Evolutionary conservation across 2,888 invertebrate species (phyloP), one percentile per base, ranked within the genome.

Genomic region (Perizoma affinitatum): DNA sequence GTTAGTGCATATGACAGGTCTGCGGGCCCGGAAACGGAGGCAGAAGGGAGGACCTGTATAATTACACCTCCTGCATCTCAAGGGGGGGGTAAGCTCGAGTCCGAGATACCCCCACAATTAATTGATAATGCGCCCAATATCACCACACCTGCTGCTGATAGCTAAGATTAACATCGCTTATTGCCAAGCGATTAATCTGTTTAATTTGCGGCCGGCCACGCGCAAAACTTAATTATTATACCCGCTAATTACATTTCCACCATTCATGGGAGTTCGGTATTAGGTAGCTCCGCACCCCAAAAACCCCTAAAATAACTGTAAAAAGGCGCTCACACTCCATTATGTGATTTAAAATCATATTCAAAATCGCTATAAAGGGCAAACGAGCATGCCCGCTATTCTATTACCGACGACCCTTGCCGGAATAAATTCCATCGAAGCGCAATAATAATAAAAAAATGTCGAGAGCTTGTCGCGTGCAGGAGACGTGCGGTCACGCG

Each of bases 371-470:
- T 76, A 79, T 75, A 78, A 78, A 76, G 77, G 78, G 76, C 80
- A 83, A 88, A 84, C 85, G 81, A 86, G 85, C 86, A 84, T 84
- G 82, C 76, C 79, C 82, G 82, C 83, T 84, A 84, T 87, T 87
- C 85, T 82, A 83, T 84, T 83, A 82, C 80, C 78, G 83, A 82
- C 78, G 83, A 82, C 88, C 90, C 88, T 86, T 76, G 79, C 76
- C 72, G 78, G 84, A 84, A 84, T 86, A 88, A 86, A 89, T 89
- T 90, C 89, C 90, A 87, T 87, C 88, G 89, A 87, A 89, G 90
- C 88, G 88, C 90, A 90, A 91, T 91, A 91, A 91, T 91, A 90
- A 91, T 91, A 91, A 91, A 91, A 91, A 91, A 91, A 90, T 89
- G 90, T 90, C 83, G 87, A 90, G 90, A 90, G 85, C 84, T 88